A percentile compares a stretch with the other conserved stretches of the same genome.
Evolutionary conservation across 2,113 vertebrate genomes (phyloP).

Genomic region (Procavia capensis): DNA sequence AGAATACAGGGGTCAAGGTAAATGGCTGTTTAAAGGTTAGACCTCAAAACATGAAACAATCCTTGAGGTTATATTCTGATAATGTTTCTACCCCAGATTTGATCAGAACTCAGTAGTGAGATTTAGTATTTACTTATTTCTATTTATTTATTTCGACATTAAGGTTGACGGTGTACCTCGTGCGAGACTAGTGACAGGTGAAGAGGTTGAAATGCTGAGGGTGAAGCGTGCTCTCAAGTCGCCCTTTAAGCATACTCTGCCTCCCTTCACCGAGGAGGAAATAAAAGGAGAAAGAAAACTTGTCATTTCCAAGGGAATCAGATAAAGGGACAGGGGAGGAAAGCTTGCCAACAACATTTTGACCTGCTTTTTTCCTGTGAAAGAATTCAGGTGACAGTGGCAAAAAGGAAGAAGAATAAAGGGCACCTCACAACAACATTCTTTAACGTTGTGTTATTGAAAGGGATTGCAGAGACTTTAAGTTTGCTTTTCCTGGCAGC

Average conservation of each 20-base stretch:
- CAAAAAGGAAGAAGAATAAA: constrained; percentile 13
- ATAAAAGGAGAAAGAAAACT: constrained; percentile 36
- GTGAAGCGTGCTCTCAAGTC: constrained; percentile 39
- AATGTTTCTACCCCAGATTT: not conserved
- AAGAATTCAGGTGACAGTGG: constrained; percentile 33
- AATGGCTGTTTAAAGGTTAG: not conserved
- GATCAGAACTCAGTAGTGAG: not conserved
- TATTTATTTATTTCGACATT: not conserved
- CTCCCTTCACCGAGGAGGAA: not conserved
- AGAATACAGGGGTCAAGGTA: no score
- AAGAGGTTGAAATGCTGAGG: constrained; percentile 2
- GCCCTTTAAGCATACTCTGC: not conserved
- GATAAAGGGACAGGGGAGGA: constrained; percentile 55
- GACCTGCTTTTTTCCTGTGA: not conserved
- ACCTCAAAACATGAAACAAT: not conserved
- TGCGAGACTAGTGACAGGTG: not conserved
- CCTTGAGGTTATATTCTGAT: not conserved
- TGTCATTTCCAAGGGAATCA: constrained; percentile 57
- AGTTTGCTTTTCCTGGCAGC: constrained; percentile 5
- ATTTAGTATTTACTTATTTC: not conserved
- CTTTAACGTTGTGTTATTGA: constrained; percentile 50
- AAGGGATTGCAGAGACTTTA: constrained; percentile 48
- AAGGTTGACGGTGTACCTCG: not conserved
- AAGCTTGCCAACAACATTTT: constrained; percentile 38
- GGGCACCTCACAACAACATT: constrained; percentile 37